Evolutionary conservation across 2,797 vertebrate species (phyloP).

Genomic region (Erpetoichthys calabaricus): DNA sequence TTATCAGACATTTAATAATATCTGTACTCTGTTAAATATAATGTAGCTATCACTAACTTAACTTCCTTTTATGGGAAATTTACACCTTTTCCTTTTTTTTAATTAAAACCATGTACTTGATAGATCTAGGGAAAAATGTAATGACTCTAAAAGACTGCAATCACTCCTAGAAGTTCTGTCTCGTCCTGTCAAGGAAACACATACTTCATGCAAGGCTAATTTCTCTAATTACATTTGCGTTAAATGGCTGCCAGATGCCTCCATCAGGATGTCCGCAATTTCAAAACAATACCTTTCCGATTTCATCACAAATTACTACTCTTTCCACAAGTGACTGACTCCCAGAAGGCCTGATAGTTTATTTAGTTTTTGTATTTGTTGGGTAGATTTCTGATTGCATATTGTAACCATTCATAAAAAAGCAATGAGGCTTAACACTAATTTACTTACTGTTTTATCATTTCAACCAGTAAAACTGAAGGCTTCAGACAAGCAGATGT

Average conservation of each 20-base stretch:
- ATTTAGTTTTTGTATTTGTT: constrained; percentile 36
- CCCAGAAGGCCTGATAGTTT: constrained; percentile 32
- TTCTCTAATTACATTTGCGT: constrained; percentile 57
- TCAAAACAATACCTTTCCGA: constrained; percentile 42
- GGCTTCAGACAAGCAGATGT: too few relatives aligned
- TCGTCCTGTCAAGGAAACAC: constrained; percentile 31
- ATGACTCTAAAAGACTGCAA: constrained; percentile 23
- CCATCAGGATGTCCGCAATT: constrained; percentile 46
- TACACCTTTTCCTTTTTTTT: constrained; percentile 8
- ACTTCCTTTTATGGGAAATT: not conserved
- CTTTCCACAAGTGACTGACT: constrained; percentile 29
- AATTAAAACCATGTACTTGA: constrained; percentile 35
- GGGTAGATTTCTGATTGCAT: constrained; percentile 28
- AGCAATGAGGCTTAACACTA: not conserved
- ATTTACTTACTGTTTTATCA: too few relatives aligned
- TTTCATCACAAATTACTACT: constrained; percentile 30
- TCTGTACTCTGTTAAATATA: not conserved
- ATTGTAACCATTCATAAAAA: constrained; percentile 13
- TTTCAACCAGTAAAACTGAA: too few relatives aligned
- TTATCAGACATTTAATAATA: too few relatives aligned
- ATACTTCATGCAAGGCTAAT: constrained; percentile 59
- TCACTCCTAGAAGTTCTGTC: constrained; percentile 47
- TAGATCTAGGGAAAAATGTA: constrained; percentile 13
- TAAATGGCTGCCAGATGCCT: constrained; percentile 55
- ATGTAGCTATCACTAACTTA: not conserved